Evolutionary conservation across 2,888 invertebrate species (phyloP), one percentile per base, ranked within the genome.

Genomic region (Nesidiocoris tenuis): DNA sequence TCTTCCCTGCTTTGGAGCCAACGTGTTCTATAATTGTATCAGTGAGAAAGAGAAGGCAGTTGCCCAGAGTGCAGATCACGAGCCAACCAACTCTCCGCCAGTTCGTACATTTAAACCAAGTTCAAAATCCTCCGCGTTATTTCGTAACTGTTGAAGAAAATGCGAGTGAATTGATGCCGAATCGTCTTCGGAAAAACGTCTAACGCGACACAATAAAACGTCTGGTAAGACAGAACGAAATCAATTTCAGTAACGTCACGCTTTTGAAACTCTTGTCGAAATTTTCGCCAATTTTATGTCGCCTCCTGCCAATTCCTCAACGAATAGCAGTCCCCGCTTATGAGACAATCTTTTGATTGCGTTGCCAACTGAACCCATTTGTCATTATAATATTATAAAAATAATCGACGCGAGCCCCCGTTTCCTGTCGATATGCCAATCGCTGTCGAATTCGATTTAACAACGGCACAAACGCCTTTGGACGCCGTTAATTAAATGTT

Each of bases 31-130:
- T 72, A 72, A 72, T 61, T 72, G 61, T 63, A 71, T 17, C 22
- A 21, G 16, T 54, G 61, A 61, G 59, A 39, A 39, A 39, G 61
- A 61, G 18, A 21, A 25, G 72, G 54, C 72, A 72, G 61, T 61
- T 61, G 72, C 72, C 72, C 72, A 72, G 22, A 72, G 61, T 25
- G 17, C 72, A 72, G 61, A 18, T 21, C 18, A n/a, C 63, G 72
- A 72, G 61, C 72, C 72, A 72, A 72, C 72, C 3, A 12, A 39
- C 39, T 39, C 39, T 39, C 39, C 72, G 22, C 72, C 39, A 61
- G 61, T 61, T 61, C 23, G 72, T 72, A 72, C 72, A 61, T 61
- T 72, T 61, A 25, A 57, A 61, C 61, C 72, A 72, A 72, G 39
- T 72, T 72, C 72, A 72, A 72, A 72, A 61, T 54, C 72, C 72